Conservation (phyloP, 2,888 invertebrate genomes). For the Cistogaster globosa region DNA sequence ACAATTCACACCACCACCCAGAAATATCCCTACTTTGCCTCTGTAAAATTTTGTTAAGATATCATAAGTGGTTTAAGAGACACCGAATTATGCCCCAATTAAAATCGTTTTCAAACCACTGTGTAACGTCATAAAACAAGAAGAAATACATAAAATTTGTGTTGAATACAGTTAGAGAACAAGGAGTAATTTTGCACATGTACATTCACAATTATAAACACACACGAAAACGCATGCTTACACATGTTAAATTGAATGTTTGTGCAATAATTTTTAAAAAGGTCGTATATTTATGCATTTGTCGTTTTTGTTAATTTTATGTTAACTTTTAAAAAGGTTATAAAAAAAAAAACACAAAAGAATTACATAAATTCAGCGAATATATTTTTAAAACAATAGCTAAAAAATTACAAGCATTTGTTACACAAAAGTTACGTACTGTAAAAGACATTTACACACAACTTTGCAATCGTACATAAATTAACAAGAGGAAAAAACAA, state of each 20-base stretch:
- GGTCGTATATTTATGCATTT: conserved; percentile 11
- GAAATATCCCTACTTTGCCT: no score
- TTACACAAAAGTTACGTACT: conserved; percentile 12
- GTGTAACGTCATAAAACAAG: conserved; percentile 19
- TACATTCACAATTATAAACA: neutral
- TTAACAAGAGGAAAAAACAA: conserved; percentile 15
- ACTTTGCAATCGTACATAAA: neutral
- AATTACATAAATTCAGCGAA: conserved; percentile 46
- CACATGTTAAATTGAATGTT: neutral
- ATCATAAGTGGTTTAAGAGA: no score
- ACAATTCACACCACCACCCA: no score
- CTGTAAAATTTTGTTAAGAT: no score
- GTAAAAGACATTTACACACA: neutral
- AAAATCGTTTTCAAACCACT: no score
- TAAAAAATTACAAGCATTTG: conserved; percentile 60
- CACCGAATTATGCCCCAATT: no score
- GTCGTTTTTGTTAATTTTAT: conserved; percentile 6
- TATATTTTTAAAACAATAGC: conserved; percentile 61
- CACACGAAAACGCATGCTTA: no score
- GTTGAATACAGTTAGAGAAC: conserved; percentile 13
- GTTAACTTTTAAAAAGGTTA: conserved; percentile 29
- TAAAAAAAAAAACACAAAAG: conserved; percentile 31
- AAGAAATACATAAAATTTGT: conserved; percentile 28
- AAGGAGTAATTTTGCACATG: neutral
- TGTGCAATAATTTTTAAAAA: neutral